Base-by-base conservation (phyloP, 2,888 invertebrate genomes). In the Papilio elwesi region DNA sequence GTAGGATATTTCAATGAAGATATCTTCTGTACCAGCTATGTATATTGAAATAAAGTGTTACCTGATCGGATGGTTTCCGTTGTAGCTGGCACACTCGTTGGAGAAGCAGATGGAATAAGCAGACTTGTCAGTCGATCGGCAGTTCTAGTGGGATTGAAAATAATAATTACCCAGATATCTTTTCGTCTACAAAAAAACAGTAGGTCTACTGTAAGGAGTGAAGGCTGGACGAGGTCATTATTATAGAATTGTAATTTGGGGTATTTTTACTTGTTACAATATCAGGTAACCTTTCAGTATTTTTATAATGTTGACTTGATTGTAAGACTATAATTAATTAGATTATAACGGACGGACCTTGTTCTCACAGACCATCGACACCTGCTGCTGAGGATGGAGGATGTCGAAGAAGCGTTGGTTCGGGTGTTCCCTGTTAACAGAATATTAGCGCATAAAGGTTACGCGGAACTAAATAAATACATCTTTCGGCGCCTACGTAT, bases 41-140 rank as follows among this genome's bases (percentile, higher is more conserved):
- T 26, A 26, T 65, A 10, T 6, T 48, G 49, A 68, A 36, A 38
- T 43, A 16, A 43, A 26, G 26, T 26, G 53, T 73, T 76, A 93
- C 91, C 94, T 88, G 76, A 99, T 98, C 1, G 99, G 99, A 85
- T 98, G 97, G 87, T 98, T 98, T 48, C 98, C 97, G 88, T 99
- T 99, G 85, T 98, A 98, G 85, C 98, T 98, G 55, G 98, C 98
- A 87, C 99, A 99, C 88, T 99, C 99, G 64, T 97, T 97, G 0
- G 98, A 98, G 89, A 99, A 99, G 87, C 99, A 99, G 66, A 99
- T 98, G 11, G 98, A 98, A 76, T 98, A 96, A 0, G 99, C 99
- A 4, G 97, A 96, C 88, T 98, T 99, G 80, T 98, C 98, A 0
- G 95, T 94, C 0, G 98, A 97, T 65, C 98, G 96, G 85, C 99